Evolutionary conservation across 1,140 invertebrate genomes (phyloP).

Genomic region (Chrysoperla carnea): DNA sequence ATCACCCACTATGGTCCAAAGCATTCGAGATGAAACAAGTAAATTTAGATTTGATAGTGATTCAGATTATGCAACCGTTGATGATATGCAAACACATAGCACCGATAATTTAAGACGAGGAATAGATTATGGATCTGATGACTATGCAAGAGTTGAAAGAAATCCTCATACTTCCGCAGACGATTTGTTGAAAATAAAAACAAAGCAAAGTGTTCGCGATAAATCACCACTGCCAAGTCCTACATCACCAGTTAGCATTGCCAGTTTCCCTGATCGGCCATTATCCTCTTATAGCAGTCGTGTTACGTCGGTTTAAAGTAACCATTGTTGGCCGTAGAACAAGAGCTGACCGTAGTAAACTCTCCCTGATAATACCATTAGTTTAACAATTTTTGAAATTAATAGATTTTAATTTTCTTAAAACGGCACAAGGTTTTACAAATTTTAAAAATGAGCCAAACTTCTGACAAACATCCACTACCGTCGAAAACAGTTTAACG

Average conservation of each 20-base stretch:
- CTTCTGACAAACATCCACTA: no score
- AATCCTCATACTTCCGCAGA: no score
- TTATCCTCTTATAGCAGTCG: neutral
- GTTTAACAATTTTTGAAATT: no score
- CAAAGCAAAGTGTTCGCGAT: neutral
- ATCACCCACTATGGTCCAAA: neutral
- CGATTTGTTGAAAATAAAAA: neutral
- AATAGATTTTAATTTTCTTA: no score
- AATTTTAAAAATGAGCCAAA: no score
- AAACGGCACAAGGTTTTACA: no score
- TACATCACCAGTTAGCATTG: no score
- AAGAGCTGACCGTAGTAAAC: no score
- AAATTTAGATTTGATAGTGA: constrained; percentile 12
- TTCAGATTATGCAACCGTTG: constrained; percentile 26
- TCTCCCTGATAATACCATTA: no score
- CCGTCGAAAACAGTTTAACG: no score
- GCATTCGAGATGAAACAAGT: neutral
- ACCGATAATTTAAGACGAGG: constrained; percentile 12
- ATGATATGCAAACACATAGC: constrained; percentile 6
- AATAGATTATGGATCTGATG: neutral
- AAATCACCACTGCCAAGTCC: neutral
- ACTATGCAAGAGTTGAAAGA: neutral
- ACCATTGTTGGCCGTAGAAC: no score
- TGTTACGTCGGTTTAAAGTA: neutral
- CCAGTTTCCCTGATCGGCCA: no score